These are phyloP conservation scores for Erpetoichthys calabaricus DNA, from an alignment of 2,797 vertebrate species.

Conservation along the genomic window DNA sequence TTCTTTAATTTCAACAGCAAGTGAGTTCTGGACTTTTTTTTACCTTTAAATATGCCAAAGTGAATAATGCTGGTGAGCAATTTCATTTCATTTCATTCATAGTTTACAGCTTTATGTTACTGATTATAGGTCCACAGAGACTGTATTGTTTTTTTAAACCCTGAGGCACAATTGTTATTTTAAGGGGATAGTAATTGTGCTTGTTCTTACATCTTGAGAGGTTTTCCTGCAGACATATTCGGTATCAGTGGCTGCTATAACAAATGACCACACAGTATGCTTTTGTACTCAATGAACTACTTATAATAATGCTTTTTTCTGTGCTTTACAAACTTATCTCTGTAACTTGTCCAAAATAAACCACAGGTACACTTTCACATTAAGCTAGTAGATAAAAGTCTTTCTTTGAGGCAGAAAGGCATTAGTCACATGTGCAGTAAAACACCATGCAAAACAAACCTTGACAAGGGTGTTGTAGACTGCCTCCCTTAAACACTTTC, in stretches of 20 bases:
- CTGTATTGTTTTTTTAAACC: constrained; percentile 1
- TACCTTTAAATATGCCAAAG: constrained; percentile 1
- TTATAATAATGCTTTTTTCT: constrained; percentile 8
- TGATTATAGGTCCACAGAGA: background rate
- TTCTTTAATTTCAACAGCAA: background rate
- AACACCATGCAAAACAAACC: constrained; percentile 5
- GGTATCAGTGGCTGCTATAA: constrained; percentile 10
- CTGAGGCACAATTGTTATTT: constrained; percentile 8
- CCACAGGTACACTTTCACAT: constrained; percentile 6
- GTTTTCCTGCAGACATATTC: constrained; percentile 10
- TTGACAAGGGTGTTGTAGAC: constrained; percentile 8
- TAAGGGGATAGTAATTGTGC: constrained; percentile 12
- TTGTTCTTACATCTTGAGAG: constrained; percentile 8
- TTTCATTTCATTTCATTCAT: too few species aligned
- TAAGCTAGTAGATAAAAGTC: constrained; percentile 12
- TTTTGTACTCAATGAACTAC: constrained; percentile 12
- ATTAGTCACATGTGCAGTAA: constrained; percentile 9
- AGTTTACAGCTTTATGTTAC: background rate
- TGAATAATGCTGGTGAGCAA: background rate
- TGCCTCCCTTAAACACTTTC: constrained; percentile 7
- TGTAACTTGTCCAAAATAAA: constrained; percentile 14
- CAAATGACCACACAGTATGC: constrained; percentile 8
- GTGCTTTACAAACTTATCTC: constrained; percentile 12
- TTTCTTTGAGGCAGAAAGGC: constrained; percentile 9
- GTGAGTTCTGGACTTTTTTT: background rate